Evolutionary conservation across 2,888 invertebrate species (phyloP), one percentile per base, ranked within the genome.

Genomic region (Phania funesta): DNA sequence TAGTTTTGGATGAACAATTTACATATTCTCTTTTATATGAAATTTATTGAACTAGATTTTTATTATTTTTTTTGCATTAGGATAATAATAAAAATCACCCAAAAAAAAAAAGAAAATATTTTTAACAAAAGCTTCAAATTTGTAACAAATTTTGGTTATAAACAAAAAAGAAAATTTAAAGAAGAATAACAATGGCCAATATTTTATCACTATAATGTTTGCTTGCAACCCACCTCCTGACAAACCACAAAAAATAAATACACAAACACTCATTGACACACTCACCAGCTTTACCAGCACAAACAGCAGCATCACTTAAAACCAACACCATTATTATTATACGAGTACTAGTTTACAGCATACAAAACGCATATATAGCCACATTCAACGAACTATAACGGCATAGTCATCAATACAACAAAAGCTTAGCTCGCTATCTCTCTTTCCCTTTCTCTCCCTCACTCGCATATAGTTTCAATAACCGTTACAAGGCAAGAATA

Each of bases 81-180:
- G 58, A 26, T 16, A 26, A 13, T n/a, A 60, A 35, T 29, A 29
- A 65, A 41, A 38, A 62, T 24, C 32, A 18, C 4, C 7, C n/a
- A 56, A 80, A 22, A 70, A 58, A 44, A 5, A 18, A 41, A n/a
- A 20, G 0, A 7, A 13, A 54, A 32, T n/a, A 35, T 67, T 73
- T 82, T 70, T 50, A 74, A 78, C 81, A 78, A 82, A 74, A 74
- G 78, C 81, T 56, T 64, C 64, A 78, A 78, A 82, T 70, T 78
- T 82, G 74, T 82, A 58, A 78, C 73, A 78, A 78, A 68, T 82
- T 77, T 82, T 65, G n/a, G 16, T 67, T 38, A 24, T 44, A 48
- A 48, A 20, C 13, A 64, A 22, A 32, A 7, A 46, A 48, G 9
- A 13, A 58, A 20, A 44, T 68, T 41, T 16, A 46, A 68, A 56